Conservation (phyloP, 2,113 vertebrate species). For the Mus spicilegus region DNA sequence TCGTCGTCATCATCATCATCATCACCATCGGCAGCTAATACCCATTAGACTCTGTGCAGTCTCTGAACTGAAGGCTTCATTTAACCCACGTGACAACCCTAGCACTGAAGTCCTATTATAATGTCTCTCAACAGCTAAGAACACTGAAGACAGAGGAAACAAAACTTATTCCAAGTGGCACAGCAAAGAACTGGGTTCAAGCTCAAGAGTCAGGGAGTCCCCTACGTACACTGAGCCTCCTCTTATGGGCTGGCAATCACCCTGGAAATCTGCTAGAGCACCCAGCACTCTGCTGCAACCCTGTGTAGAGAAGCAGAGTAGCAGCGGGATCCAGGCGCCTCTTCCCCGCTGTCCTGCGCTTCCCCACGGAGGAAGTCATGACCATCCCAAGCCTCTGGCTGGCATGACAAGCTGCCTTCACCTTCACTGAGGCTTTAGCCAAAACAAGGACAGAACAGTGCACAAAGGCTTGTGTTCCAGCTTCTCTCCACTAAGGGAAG, state of each 20-base stretch:
- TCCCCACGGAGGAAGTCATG: neutral
- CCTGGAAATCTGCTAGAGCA: neutral
- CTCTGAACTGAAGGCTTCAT: neutral
- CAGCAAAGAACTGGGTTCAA: neutral
- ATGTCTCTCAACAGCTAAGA: neutral
- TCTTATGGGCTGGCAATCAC: fast-evolving
- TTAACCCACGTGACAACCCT: neutral
- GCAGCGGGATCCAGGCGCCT: fast-evolving
- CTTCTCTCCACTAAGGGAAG: neutral
- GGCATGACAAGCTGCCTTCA: neutral
- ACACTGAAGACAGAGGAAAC: neutral
- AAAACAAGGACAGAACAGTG: too few relatives aligned
- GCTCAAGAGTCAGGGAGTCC: neutral
- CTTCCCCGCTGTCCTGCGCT: neutral
- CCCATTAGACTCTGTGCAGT: neutral
- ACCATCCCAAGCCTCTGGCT: neutral
- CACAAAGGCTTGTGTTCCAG: too few relatives aligned
- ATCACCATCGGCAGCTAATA: neutral
- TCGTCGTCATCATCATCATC: neutral
- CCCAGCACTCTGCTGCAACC: neutral
- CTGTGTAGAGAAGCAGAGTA: neutral
- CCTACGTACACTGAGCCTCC: fast-evolving
- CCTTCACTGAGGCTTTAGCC: neutral
- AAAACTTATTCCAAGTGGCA: neutral
- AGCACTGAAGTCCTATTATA: neutral